Evolutionary conservation across 2,113 vertebrate genomes (phyloP).

Genomic region (Pseudorhombus dupliciocellatus): DNA sequence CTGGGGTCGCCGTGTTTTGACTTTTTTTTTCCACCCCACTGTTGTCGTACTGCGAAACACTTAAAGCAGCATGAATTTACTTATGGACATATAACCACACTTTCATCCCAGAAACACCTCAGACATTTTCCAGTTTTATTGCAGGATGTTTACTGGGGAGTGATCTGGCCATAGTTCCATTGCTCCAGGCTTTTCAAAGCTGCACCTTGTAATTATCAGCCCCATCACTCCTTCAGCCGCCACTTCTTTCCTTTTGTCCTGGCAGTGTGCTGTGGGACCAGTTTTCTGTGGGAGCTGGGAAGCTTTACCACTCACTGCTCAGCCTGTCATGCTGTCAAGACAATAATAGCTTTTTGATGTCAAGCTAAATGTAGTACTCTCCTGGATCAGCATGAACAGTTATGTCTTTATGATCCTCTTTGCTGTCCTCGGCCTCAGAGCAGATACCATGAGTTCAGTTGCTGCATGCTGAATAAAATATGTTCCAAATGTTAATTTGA

Average conservation of each 20-base stretch:
- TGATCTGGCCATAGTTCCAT: constrained; percentile 33
- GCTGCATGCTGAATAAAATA: not conserved
- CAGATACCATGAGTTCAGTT: not conserved
- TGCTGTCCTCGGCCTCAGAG: not conserved
- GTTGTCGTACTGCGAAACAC: constrained; percentile 26
- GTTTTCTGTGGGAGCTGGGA: constrained; percentile 10
- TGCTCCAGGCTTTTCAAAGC: constrained; percentile 48
- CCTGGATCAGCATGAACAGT: constrained; percentile 6
- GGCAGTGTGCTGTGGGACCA: not conserved
- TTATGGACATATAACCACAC: constrained; percentile 14
- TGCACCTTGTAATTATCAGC: constrained; percentile 66
- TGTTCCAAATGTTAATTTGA: not conserved
- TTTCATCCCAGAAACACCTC: constrained; percentile 41
- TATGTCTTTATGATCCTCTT: constrained; percentile 4
- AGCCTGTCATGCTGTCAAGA: constrained; percentile 30
- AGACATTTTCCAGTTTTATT: constrained; percentile 67
- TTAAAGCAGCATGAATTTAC: constrained; percentile 9
- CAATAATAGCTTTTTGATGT: constrained; percentile 43
- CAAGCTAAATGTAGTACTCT: constrained; percentile 22
- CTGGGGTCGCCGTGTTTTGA: constrained; percentile 14
- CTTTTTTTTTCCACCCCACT: not conserved
- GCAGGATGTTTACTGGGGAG: constrained; percentile 73
- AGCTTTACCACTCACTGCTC: constrained; percentile 9
- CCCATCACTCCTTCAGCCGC: constrained; percentile 29
- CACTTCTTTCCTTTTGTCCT: constrained; percentile 45